A percentile compares a stretch with the other conserved stretches of the same genome.
phyloP scores from a whole-genome alignment of 2,888 invertebrate genomes.

The Idaea biselata region DNA sequence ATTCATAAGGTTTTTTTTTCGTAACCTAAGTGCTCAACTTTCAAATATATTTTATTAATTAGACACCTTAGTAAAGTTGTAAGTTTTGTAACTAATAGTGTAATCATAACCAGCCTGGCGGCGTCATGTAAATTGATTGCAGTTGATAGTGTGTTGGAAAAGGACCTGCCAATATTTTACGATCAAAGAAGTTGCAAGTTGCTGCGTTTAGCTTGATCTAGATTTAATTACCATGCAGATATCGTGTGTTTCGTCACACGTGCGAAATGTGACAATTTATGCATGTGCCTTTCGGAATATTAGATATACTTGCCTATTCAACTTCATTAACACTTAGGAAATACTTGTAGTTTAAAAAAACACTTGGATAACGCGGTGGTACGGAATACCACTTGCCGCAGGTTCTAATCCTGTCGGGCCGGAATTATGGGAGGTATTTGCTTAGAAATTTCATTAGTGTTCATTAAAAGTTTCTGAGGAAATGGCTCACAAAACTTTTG shows the following conservation, averaged over 20 bases:
- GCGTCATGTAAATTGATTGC: slow-evolving; percentile 31
- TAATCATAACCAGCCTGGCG: slow-evolving; percentile 19
- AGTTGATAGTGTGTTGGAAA: slow-evolving; percentile 34
- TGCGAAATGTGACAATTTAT: slow-evolving; percentile 24
- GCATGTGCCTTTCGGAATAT: background rate
- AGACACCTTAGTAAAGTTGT: slow-evolving; percentile 5
- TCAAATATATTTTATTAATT: slow-evolving; percentile 9
- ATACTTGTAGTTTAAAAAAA: too few relatives aligned
- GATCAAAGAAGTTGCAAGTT: slow-evolving; percentile 21
- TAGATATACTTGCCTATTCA: background rate
- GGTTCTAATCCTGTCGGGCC: too few relatives aligned
- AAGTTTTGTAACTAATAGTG: slow-evolving; percentile 2
- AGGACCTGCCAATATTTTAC: slow-evolving; percentile 31
- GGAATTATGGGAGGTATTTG: too few relatives aligned
- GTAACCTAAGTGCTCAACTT: slow-evolving; percentile 3
- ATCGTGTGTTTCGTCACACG: slow-evolving; percentile 28
- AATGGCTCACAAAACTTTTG: too few relatives aligned
- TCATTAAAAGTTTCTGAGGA: too few relatives aligned
- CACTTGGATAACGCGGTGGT: too few relatives aligned
- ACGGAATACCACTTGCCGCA: too few relatives aligned
- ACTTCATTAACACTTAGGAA: background rate
- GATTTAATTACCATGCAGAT: slow-evolving; percentile 33
- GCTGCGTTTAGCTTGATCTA: slow-evolving; percentile 23
- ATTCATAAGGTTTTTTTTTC: slow-evolving; percentile 11
- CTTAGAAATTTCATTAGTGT: too few relatives aligned